These are phyloP conservation scores for Hoplias malabaricus DNA, from an alignment of 2,113 vertebrate genomes.

Conservation along the genomic window DNA sequence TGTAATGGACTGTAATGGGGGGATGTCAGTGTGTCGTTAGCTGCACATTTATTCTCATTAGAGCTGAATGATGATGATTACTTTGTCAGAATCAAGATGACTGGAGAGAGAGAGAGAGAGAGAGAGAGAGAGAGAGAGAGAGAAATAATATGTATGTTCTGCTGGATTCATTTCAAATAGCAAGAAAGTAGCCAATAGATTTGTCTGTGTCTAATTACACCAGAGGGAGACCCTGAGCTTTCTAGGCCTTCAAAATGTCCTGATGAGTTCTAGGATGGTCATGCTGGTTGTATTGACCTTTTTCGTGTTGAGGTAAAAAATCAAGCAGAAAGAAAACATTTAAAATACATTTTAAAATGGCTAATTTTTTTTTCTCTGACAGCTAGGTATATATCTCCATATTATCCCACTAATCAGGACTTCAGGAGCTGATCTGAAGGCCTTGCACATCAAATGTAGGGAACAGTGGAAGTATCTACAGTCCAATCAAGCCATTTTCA, in stretches of 20 bases:
- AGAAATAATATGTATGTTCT: background rate
- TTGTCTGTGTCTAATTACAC: background rate
- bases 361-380: too few species aligned
- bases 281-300: too few species aligned
- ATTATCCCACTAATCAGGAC: too few species aligned
- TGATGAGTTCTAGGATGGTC: background rate
- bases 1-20: slow-evolving; percentile 29
- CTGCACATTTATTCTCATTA: slow-evolving; percentile 48
- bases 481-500: too few species aligned
- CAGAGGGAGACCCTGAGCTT: background rate
- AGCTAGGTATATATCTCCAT: too few species aligned
- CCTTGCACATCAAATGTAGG: too few species aligned
- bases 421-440: too few species aligned
- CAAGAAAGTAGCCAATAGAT: background rate
- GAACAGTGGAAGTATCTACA: too few species aligned
- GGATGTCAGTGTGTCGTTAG: slow-evolving; percentile 33
- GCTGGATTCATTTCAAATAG: background rate
- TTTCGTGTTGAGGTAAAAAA: too few species aligned
- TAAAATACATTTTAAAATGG: too few species aligned
- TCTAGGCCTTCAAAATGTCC: background rate
- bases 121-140: background rate
- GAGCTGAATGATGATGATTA: slow-evolving; percentile 41
- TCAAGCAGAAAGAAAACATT: too few species aligned
- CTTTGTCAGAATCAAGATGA: slow-evolving; percentile 42
- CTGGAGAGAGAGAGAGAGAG: slow-evolving; percentile 1